Percentiles rank a stretch among this genome's conserved stretches.
Evolutionary conservation across 2,888 invertebrate species (phyloP).

Genomic region (Thysanoteuthis rhombus): DNA sequence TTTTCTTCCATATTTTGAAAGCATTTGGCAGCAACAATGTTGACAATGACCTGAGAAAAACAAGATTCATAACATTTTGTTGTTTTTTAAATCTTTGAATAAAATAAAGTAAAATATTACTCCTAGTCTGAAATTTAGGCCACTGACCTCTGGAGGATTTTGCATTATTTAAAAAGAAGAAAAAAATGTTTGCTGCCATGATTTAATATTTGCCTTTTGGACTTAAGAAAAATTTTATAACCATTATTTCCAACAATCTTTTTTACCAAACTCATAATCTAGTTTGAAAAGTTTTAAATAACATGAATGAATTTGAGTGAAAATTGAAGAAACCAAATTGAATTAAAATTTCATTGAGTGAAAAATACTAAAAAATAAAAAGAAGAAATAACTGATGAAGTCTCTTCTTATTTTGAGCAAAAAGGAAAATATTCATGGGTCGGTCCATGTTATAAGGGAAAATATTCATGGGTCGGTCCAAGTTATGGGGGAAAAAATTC

Average conservation of each 20-base stretch:
- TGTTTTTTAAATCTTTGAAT: background rate
- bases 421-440: background rate
- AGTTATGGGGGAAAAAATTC: background rate
- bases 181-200: background rate
- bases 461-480: background rate
- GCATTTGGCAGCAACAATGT: background rate
- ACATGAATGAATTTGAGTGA: background rate
- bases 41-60: background rate
- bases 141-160: background rate
- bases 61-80: background rate
- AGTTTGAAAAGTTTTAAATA: background rate
- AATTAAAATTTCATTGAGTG: background rate
- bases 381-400: background rate
- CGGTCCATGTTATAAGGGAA: background rate
- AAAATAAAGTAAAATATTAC: background rate
- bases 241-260: background rate
- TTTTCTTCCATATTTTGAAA: background rate
- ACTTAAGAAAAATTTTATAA: background rate
- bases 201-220: background rate
- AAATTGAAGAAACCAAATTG: background rate
- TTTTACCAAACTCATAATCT: background rate
- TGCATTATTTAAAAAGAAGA: too few relatives aligned
- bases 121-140: background rate
- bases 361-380: background rate
- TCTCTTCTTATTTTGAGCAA: background rate